These are phyloP conservation scores for Panagrolaimus sp. DNA, from an alignment of 1,140 invertebrate species.

Conservation along the genomic window DNA sequence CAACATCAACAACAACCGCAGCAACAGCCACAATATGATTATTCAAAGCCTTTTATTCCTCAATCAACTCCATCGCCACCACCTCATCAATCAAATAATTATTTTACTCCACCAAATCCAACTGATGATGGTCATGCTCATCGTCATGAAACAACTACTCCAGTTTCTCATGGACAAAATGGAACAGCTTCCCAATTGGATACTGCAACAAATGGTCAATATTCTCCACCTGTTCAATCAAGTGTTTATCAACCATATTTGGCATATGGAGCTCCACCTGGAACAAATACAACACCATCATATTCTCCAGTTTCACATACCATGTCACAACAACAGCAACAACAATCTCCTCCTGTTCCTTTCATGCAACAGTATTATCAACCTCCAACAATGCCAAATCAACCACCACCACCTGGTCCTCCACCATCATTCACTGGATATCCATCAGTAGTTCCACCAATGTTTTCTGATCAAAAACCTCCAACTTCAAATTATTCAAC, in stretches of 20 bases:
- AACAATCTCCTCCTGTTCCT: background rate
- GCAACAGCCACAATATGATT: background rate
- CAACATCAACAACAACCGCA: background rate
- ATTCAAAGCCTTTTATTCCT: constrained; percentile 51
- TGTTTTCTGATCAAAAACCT: constrained; percentile 12
- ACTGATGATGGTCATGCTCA: background rate
- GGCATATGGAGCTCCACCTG: constrained; percentile 45
- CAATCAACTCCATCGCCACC: background rate
- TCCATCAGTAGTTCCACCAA: constrained; percentile 5
- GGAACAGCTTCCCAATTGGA: background rate
- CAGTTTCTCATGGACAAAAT: background rate
- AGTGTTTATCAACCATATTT: constrained; percentile 46
- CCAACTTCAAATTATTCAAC: constrained; percentile 16
- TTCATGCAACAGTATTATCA: constrained; percentile 11
- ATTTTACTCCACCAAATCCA: background rate
- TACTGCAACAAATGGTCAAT: constrained; percentile 1
- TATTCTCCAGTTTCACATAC: background rate
- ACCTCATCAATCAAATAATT: constrained; percentile 63
- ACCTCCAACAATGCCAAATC: background rate
- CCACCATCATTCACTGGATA: background rate
- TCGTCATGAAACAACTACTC: constrained; percentile 22
- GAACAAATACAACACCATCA: background rate
- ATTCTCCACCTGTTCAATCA: constrained; percentile 9
- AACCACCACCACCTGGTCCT: constrained; percentile 2
- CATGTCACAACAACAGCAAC: background rate